These are phyloP conservation scores for Sycophaga agraensis DNA, from an alignment of 1,140 invertebrate genomes.

Conservation along the genomic window DNA sequence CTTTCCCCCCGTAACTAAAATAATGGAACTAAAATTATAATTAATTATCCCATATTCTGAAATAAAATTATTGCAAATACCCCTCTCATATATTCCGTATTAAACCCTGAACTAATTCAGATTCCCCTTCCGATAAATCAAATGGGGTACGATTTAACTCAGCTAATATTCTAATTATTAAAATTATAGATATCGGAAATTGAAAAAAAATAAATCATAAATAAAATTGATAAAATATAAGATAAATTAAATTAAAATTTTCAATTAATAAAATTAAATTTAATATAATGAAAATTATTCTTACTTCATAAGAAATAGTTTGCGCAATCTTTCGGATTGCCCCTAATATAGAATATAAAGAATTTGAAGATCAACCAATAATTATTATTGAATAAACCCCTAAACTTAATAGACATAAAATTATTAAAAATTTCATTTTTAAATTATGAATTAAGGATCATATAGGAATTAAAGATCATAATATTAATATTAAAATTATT, in stretches of 20 bases:
- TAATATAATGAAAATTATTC: constrained; percentile 62
- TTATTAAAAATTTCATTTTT: constrained; percentile 56
- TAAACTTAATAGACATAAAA: constrained; percentile 60
- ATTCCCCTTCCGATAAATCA: constrained; percentile 77
- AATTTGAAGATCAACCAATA: constrained; percentile 65
- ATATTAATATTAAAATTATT: constrained; percentile 11
- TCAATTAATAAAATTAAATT: constrained; percentile 37
- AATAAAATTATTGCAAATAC: constrained; percentile 73
- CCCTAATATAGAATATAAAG: constrained; percentile 67
- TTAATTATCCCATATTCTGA: constrained; percentile 69
- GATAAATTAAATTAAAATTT: constrained; percentile 45
- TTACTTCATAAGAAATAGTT: constrained; percentile 71
- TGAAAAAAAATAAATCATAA: constrained; percentile 58
- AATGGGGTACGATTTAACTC: constrained; percentile 75
- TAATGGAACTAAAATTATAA: constrained; percentile 60
- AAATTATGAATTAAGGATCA: not conserved
- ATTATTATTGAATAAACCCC: constrained; percentile 62
- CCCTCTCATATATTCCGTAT: constrained; percentile 69
- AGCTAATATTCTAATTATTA: constrained; percentile 63
- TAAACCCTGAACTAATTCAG: constrained; percentile 75
- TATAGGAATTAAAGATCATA: not conserved
- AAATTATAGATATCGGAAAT: constrained; percentile 59
- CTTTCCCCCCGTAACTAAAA: constrained; percentile 58
- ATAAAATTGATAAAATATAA: constrained; percentile 50
- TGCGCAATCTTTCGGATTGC: constrained; percentile 64